phyloP scores from a whole-genome alignment of 2,888 invertebrate genomes.

The Augiades crinisus region DNA sequence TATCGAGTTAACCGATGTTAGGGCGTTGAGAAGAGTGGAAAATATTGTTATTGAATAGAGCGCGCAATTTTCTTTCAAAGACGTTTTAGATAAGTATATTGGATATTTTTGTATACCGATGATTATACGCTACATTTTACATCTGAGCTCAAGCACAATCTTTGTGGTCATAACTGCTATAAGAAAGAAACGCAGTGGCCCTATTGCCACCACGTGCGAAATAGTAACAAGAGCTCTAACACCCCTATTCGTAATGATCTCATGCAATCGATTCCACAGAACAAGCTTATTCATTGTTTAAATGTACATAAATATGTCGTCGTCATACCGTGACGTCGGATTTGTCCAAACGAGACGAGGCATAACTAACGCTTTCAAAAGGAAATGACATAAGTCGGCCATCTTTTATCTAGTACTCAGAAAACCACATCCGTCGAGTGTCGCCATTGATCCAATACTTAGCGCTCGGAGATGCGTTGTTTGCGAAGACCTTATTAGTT shows the following conservation, averaged over 20 bases:
- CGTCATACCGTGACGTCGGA: conserved; percentile 23
- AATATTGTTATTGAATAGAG: too few species aligned
- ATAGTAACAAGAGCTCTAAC: too few species aligned
- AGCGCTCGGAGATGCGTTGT: conserved; percentile 3
- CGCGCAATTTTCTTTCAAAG: too few species aligned
- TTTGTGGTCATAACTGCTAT: too few species aligned
- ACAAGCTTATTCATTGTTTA: conserved; percentile 4
- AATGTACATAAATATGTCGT: neutral
- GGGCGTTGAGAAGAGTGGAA: too few species aligned
- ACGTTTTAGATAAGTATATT: too few species aligned
- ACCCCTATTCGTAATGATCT: neutral
- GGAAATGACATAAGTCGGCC: conserved; percentile 59
- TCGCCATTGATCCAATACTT: conserved; percentile 28
- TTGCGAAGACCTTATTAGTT: conserved; percentile 12
- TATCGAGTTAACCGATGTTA: too few species aligned
- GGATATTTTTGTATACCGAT: too few species aligned
- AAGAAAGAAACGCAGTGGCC: too few species aligned
- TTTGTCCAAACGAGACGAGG: conserved; percentile 22
- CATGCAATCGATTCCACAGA: neutral
- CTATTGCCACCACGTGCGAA: too few species aligned
- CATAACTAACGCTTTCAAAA: conserved; percentile 42
- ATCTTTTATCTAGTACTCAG: conserved; percentile 57
- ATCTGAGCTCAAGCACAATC: too few species aligned
- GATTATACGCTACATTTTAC: too few species aligned
- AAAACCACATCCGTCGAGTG: conserved; percentile 57